phyloP scores from a whole-genome alignment of 2,797 vertebrate genomes.

The Petrocephalus sullivani region DNA sequence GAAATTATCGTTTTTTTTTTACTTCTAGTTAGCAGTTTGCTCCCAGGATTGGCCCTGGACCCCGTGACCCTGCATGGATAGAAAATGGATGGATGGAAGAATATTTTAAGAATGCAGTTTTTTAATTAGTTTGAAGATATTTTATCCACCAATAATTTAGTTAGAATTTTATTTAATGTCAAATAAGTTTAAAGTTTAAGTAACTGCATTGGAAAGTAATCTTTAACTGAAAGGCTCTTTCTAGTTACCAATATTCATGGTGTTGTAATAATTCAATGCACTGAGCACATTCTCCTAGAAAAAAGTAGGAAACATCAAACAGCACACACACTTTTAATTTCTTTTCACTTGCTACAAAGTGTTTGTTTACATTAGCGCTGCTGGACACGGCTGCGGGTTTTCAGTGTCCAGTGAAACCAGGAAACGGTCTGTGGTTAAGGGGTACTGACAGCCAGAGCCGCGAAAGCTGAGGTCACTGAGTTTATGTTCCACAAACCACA shows the following conservation, averaged over 20 bases:
- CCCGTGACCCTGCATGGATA: background rate
- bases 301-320: background rate
- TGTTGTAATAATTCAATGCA: background rate
- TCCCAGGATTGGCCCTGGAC: background rate
- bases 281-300: background rate
- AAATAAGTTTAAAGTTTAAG: background rate
- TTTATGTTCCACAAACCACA: conserved; percentile 10
- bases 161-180: background rate
- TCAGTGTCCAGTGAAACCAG: background rate
- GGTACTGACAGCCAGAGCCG: background rate
- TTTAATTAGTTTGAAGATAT: background rate
- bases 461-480: background rate
- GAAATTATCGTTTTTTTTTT: background rate
- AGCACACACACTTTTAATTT: background rate
- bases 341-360: background rate
- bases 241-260: background rate
- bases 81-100: background rate
- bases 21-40: background rate
- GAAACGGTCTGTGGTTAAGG: background rate
- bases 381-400: background rate
- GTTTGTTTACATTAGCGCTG: background rate
- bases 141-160: background rate
- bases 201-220: background rate
- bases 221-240: background rate
- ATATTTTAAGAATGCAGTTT: background rate